Base-by-base conservation (phyloP, 2,888 invertebrate genomes). In the Tipula vernalis region DNA sequence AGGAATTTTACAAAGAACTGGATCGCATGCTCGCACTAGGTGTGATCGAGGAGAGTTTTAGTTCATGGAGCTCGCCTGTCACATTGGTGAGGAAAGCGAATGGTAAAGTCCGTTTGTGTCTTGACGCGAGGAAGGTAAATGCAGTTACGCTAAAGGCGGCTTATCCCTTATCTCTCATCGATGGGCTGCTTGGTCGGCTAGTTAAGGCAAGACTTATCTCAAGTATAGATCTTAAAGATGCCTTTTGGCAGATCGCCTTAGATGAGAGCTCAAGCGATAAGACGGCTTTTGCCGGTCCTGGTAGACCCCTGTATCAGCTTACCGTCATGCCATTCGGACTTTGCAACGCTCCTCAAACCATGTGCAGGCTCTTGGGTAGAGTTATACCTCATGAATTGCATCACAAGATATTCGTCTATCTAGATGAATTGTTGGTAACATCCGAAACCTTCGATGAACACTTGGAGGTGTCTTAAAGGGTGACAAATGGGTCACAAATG, bases 41-140 rank as follows among this genome's bases (percentile, higher is more conserved):
- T 2, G 88, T 90, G 0, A 88, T 91, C 0, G 90, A 90, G 51
- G 88, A 88, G 28, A 89, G 89, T 0, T 87, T 87, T 0, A 90
- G 89, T 41, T 87, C 88, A 1, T 90, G 90, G 90, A 88, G 89
- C 10, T 89, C 89, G 1, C 89, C 89, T 2, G 88, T 89, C 6
- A 88, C 89, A 0, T 88, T 90, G 44, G 88, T 89, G 0, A 86
- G 87, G 4, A 90, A 89, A 84, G 87, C 88, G 3, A 36, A 83
- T 83, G 83, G 83, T n/a, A 87, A 47, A 0, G 88, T 87, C 15
- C 85, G 88, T 0, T 88, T 89, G n/a, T 88, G 89, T 36, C 87
- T 89, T 0, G 89, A 89, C 41, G 88, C 88, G 47, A 44, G 89
- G 3, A 87, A 88, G 47, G 87, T 89, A 0, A 89, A 89, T 57